Evolutionary conservation across 2,888 invertebrate species (phyloP), one percentile per base, ranked within the genome.

Genomic region (Keiferia lycopersicella): DNA sequence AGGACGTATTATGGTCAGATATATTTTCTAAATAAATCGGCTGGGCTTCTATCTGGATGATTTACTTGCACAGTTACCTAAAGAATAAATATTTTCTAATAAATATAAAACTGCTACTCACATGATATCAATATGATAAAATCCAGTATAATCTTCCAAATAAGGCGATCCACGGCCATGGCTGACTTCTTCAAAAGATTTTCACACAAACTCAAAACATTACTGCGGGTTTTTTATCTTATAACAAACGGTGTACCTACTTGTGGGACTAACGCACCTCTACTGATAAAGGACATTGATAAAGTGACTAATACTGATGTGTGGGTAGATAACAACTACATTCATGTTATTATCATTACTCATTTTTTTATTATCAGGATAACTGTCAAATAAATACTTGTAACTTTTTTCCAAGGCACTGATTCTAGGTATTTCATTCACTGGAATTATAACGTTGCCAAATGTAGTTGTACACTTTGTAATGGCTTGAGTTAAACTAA

Each of bases 71-170:
- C 22, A n/a, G n/a, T n/a, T n/a, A 22, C 20, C 22, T 0, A 8
- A 51, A 20, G 12, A 18, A 51, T 8, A 22, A 51, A 51, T 51
- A 12, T 22, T 11, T 16, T 18, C 1, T 6, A 45, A 45, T 11
- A 16, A 50, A 39, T 20, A 26, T 26, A 26, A 26, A 26, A 62
- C n/a, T 14, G 34, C 18, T 64, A 86, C 90, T 86, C 67, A 90
- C 91, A 83, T 59, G 84, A 82, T 12, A 71, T 68, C 65, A 88
- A 72, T 34, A 86, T 77, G 12, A 82, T 8, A 48, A 88, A 72
- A 72, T 90, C 90, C 78, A 90, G 66, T 22, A 81, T 51, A 45
- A 90, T 81, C 71, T 90, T 89, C 80, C 83, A 82, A 66, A 84
- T 76, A 58, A 88, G 62, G 67, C 69, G 81, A 66, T 85, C 84